phyloP scores from a whole-genome alignment of 2,888 invertebrate genomes.

The Temnothorax ravouxi region DNA sequence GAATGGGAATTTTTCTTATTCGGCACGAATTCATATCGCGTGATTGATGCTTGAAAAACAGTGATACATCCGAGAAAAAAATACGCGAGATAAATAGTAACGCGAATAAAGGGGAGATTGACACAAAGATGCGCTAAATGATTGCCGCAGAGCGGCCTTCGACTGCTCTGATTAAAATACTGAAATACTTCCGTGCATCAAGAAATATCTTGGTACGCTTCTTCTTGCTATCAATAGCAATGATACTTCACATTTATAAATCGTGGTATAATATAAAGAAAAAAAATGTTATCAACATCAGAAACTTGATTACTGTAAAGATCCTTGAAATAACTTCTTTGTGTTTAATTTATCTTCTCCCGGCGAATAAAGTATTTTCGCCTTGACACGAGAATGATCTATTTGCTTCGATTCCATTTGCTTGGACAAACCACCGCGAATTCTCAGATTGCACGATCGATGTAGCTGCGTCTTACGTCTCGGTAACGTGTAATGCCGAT shows the following conservation, averaged over 20 bases:
- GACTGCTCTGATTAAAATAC: not conserved
- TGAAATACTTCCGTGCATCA: not conserved
- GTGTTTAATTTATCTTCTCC: not conserved
- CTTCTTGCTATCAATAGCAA: not conserved
- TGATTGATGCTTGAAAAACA: not conserved
- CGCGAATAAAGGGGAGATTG: not conserved
- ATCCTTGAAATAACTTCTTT: not conserved
- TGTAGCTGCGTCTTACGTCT: slow-evolving; percentile 7
- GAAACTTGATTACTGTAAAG: not conserved
- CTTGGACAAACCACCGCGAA: not conserved
- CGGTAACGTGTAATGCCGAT: not conserved
- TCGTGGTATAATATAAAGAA: not conserved
- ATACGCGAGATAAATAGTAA: not conserved
- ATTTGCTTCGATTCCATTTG: not conserved
- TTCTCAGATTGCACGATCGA: slow-evolving; percentile 28
- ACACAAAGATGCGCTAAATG: not conserved
- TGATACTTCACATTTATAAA: not conserved
- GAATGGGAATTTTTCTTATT: not conserved
- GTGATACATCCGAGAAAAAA: not conserved
- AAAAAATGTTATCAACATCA: not conserved
- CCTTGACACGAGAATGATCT: not conserved
- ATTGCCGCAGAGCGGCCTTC: not conserved
- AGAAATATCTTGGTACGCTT: not conserved
- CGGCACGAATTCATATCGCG: not conserved
- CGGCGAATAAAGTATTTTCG: not conserved